Evolutionary conservation across 2,888 invertebrate genomes (phyloP).

Genomic region (Gerris lacustris): DNA sequence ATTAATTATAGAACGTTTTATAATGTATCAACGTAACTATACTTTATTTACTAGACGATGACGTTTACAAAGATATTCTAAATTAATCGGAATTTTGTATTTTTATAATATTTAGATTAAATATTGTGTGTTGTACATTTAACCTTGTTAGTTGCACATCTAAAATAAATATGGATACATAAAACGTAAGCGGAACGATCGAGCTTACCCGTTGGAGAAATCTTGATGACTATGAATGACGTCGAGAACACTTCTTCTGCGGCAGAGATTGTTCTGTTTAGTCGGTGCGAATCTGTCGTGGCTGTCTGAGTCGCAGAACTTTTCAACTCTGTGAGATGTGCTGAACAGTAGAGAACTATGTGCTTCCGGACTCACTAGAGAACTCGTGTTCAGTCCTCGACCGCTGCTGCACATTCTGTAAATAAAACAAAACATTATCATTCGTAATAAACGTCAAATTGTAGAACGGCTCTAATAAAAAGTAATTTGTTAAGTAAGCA

Average conservation of each 20-base stretch:
- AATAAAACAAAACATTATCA: conserved; percentile 18
- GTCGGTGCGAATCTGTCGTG: conserved; percentile 52
- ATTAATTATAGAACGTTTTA: too few relatives aligned
- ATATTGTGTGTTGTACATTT: too few relatives aligned
- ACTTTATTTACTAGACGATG: too few relatives aligned
- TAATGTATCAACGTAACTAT: too few relatives aligned
- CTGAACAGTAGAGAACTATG: conserved; percentile 44
- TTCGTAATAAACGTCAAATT: neutral
- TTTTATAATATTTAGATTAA: too few relatives aligned
- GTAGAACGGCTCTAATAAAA: too few relatives aligned
- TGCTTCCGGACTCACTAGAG: conserved; percentile 39
- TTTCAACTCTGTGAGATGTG: conserved; percentile 42
- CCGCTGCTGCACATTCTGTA: conserved; percentile 34
- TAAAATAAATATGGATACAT: too few relatives aligned
- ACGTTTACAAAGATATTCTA: too few relatives aligned
- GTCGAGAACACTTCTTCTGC: conserved; percentile 46
- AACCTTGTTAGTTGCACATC: too few relatives aligned
- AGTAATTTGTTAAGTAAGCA: too few relatives aligned
- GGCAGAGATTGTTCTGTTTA: conserved; percentile 52
- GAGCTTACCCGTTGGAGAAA: conserved; percentile 38
- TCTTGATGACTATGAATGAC: conserved; percentile 45
- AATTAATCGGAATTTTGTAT: too few relatives aligned
- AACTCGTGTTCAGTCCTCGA: conserved; percentile 20
- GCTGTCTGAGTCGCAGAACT: conserved; percentile 49
- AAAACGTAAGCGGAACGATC: too few relatives aligned